Base-by-base conservation (phyloP, 2,113 vertebrate genomes). In the Vulpes lagopus region DNA sequence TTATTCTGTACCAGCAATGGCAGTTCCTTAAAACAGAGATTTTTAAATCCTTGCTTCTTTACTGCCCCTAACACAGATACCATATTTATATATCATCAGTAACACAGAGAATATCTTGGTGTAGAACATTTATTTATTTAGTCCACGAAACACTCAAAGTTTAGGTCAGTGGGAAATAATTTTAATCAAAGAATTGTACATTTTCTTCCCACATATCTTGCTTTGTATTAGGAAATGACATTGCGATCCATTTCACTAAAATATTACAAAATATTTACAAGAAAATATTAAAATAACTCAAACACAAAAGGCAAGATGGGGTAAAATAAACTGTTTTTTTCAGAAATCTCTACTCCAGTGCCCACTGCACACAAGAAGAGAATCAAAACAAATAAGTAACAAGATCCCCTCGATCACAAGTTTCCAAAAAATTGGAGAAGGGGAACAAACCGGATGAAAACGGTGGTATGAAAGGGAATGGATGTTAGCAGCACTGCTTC, bases 231-330 rank as follows among this genome's bases (percentile, higher is more conserved):
- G 96, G 97, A 97, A 98, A 97, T 97, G 97, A 97, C 62, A 95
- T 69, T 96, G 95, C 64, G 59, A 97, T 89, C 73, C 98, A 97
- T 98, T 98, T 97, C 95, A 96, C 96, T 97, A 97, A 93, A 97
- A 97, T 97, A 97, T 98, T 98, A 98, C 89, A 98, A 98, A 98
- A 97, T 98, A 98, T 98, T 98, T 98, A 98, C 97, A 98, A 86
- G 89, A 96, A 98, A 98, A 98, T 96, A 96, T 97, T 96, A 97
- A 97, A 98, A 92, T 93, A 98, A 96, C 90, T 93, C 83, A 95
- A 97, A 98, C 95, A 96, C 65, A 81, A 95, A 97, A 96, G 55
- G 83, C 94, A 97, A 96, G 94, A 97, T 94, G 94, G 86, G 67
- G 27, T 82, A 81, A 96, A 97, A 97, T 92, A 92, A 94, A 89